Evolutionary conservation across 2,888 invertebrate species (phyloP).

Genomic region (Holacanthella duospinosa): DNA sequence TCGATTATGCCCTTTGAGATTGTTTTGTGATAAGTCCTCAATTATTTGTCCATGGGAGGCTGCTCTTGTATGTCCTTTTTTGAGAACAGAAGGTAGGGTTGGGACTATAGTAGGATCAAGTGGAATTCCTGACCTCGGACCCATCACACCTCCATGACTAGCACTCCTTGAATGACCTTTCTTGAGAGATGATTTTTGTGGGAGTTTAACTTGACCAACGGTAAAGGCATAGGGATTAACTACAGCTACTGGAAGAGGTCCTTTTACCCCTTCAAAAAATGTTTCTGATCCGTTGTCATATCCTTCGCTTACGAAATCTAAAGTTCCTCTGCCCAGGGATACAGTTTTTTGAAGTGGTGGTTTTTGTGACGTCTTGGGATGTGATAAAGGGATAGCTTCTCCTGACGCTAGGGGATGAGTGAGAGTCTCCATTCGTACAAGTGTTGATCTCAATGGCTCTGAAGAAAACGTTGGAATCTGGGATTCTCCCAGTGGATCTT

Average conservation of each 20-base stretch:
- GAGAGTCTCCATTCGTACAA: constrained; percentile 12
- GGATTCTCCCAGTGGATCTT: no score
- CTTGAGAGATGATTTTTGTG: constrained; percentile 27
- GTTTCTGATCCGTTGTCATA: neutral
- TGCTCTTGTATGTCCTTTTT: constrained; percentile 69
- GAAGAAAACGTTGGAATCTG: constrained; percentile 13
- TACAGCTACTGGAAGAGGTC: constrained; percentile 7
- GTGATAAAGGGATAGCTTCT: constrained; percentile 6
- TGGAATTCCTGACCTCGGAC: constrained; percentile 39
- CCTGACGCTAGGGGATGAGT: neutral
- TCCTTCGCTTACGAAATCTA: constrained; percentile 27
- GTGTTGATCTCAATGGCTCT: neutral
- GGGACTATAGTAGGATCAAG: constrained; percentile 13
- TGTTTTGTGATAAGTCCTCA: constrained; percentile 47
- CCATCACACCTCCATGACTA: constrained; percentile 59
- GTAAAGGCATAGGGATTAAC: constrained; percentile 16
- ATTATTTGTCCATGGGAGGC: constrained; percentile 78
- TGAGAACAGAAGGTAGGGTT: constrained; percentile 53
- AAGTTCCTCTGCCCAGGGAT: constrained; percentile 30
- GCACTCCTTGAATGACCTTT: constrained; percentile 63
- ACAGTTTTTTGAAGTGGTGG: constrained; percentile 28
- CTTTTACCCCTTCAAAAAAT: neutral
- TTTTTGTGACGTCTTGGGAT: constrained; percentile 9
- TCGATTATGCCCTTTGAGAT: constrained; percentile 59
- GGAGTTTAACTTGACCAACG: constrained; percentile 18